phyloP scores from a whole-genome alignment of 2,888 invertebrate species.

The Antheraea assamensis region DNA sequence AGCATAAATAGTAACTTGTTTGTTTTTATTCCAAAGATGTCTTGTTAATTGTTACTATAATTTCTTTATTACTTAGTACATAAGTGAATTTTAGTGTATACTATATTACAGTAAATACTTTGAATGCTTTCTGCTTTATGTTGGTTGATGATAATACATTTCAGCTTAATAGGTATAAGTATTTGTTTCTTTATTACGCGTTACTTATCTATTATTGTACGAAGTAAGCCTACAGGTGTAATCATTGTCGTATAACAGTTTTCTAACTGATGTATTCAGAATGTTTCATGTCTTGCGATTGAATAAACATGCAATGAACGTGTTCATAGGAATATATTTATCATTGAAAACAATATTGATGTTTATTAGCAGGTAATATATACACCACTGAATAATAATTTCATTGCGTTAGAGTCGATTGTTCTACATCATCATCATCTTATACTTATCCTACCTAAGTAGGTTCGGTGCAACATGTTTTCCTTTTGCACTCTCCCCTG shows the following conservation, averaged over 20 bases:
- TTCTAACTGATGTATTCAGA: background rate
- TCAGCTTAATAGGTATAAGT: background rate
- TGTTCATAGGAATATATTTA: background rate
- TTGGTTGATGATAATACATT: background rate
- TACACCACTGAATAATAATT: background rate
- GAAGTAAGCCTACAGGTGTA: background rate
- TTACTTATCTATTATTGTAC: background rate
- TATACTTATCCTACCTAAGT: too few relatives aligned
- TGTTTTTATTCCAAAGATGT: slow-evolving; percentile 34
- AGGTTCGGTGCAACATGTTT: too few relatives aligned
- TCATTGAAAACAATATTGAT: background rate
- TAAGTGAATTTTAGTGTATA: background rate
- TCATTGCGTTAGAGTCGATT: background rate
- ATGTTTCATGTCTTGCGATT: background rate
- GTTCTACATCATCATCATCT: too few relatives aligned
- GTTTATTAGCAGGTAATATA: background rate
- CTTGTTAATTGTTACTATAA: background rate
- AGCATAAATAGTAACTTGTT: too few relatives aligned
- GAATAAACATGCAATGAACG: background rate
- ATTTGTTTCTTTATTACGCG: background rate
- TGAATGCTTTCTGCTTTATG: background rate
- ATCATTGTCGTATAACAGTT: background rate
- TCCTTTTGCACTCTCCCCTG: too few relatives aligned
- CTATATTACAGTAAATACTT: background rate
- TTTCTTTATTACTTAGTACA: background rate